phyloP scores from a whole-genome alignment of 1,140 invertebrate genomes.

The Drosophila insularis region DNA sequence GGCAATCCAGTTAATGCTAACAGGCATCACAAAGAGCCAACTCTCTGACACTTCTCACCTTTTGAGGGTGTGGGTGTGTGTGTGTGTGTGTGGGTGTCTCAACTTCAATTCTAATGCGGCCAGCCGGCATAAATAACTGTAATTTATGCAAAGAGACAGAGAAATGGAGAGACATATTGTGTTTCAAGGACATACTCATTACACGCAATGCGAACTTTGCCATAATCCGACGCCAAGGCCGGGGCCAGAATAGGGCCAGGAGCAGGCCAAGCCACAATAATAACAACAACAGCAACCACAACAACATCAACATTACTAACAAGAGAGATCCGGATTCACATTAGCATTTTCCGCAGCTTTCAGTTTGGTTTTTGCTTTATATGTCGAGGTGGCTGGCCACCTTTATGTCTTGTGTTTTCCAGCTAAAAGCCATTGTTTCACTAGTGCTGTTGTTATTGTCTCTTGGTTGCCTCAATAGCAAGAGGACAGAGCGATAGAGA shows the following conservation, averaged over 20 bases:
- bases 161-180: constrained; percentile 59
- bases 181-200: constrained; percentile 78
- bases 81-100: not conserved
- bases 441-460: constrained; percentile 47
- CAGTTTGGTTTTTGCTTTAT: constrained; percentile 37
- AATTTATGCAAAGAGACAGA: constrained; percentile 60
- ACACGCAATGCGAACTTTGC: constrained; percentile 63
- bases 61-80: not conserved
- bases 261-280: constrained; percentile 14
- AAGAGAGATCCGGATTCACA: constrained; percentile 26
- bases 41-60: not conserved
- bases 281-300: constrained; percentile 19
- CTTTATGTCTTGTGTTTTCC: constrained; percentile 51
- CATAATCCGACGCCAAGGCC: constrained; percentile 33
- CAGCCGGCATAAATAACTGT: constrained; percentile 47
- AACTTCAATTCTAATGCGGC: constrained; percentile 35
- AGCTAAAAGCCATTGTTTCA: constrained; percentile 53
- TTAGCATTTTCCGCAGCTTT: constrained; percentile 67
- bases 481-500: not conserved
- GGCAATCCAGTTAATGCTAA: constrained; percentile 1
- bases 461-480: constrained; percentile 34
- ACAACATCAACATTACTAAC: not conserved
- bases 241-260: constrained; percentile 1
- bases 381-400: constrained; percentile 18
- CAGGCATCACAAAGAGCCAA: not conserved